Evolutionary conservation across 2,113 vertebrate genomes (phyloP).

Genomic region (Uria lomvia): DNA sequence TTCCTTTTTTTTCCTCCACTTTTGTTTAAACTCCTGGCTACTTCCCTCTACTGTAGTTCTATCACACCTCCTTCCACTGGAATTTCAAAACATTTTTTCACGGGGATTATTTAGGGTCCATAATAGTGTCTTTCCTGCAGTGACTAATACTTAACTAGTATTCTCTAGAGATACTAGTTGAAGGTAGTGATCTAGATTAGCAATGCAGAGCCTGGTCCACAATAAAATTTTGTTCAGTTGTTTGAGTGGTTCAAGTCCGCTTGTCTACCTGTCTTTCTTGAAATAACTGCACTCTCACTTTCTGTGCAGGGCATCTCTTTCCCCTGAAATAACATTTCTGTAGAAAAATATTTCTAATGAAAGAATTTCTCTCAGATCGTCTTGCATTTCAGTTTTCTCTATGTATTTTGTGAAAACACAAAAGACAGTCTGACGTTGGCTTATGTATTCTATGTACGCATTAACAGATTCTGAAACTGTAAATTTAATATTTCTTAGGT

Average conservation of each 20-base stretch:
- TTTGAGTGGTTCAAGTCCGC: neutral
- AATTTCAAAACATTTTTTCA: neutral
- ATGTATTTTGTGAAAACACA: neutral
- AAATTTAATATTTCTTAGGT: neutral
- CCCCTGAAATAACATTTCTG: neutral
- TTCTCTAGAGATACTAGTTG: neutral
- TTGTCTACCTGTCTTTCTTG: neutral
- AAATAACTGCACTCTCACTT: neutral
- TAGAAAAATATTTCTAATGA: neutral
- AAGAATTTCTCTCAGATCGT: neutral
- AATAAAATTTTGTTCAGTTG: neutral
- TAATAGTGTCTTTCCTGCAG: neutral
- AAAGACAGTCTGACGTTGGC: neutral
- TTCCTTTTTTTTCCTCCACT: neutral
- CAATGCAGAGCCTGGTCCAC: neutral
- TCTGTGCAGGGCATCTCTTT: neutral
- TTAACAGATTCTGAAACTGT: neutral
- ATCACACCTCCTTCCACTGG: neutral
- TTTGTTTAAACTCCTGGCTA: neutral
- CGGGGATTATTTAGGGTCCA: neutral
- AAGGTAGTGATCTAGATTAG: neutral
- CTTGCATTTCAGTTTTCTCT: neutral
- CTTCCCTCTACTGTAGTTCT: neutral
- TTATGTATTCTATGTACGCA: neutral
- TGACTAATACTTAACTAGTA: neutral